Base-by-base conservation (phyloP, 2,888 invertebrate species). In the Masnerella sp. region DNA sequence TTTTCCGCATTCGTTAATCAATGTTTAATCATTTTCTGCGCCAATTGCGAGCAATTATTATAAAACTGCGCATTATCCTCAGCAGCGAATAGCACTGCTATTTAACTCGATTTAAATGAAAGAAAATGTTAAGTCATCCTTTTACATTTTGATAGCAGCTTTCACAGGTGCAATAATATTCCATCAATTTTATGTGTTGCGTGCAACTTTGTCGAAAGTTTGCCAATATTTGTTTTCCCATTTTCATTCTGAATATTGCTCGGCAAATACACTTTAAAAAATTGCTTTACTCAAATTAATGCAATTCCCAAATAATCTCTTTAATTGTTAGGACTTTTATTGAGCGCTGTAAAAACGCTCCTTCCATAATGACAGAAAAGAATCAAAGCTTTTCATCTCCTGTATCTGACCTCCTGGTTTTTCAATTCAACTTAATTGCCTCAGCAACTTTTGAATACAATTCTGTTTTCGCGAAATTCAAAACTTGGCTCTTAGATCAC, bases 191-290 rank as follows among this genome's bases (percentile, higher is more conserved):
- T 51, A 68, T 38, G 20, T 58, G 49, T 51, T 59, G 36, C n/a
- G n/a, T n/a, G n/a, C 45, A 59, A 51, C 51, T 38, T 52, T 36
- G 52, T 17, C 4, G 11, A 45, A 59, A 59, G 22, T 59, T 59
- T 59, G 59, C 34, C 59, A 68, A 68, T 68, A 68, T 59, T 68
- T 59, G 45, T 59, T 68, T 52, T 36, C 38, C 9, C 49, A 43
- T 52, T 59, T 58, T 45, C 34, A 68, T 36, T 45, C 18, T 15
- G 40, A 36, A 45, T 51, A 42, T 15, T n/a, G 5, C 15, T 15
- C 15, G 1, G 9, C 8, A 42, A 30, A 59, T 45, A 38, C 52
- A 59, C 59, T 68, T 59, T 36, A 51, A 49, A 38, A 67, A 40
- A 65, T 56, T 65, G 47, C 20, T 32, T 4, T 9, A 8, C 20